A percentile compares a stretch with the other conserved stretches of the same genome.
phyloP scores from a whole-genome alignment of 2,888 invertebrate species.

The Bugulina stolonifera region DNA sequence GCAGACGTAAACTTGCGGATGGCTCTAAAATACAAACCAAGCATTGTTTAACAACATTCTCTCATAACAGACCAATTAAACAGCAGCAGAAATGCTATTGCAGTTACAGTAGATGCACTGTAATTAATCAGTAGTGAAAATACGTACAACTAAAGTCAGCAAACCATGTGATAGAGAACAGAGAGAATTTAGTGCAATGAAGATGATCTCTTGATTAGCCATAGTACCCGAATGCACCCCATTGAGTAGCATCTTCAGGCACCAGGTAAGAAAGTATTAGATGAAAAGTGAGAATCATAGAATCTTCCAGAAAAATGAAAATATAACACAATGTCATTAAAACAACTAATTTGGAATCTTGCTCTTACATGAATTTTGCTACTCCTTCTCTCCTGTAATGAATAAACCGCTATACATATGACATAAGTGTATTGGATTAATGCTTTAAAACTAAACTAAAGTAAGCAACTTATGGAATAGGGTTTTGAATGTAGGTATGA shows the following conservation, averaged over 20 bases:
- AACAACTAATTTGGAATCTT: too few relatives aligned
- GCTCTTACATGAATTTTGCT: neutral
- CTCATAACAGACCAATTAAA: too few relatives aligned
- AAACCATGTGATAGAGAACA: too few relatives aligned
- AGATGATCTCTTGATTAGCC: neutral
- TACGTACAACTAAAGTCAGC: neutral
- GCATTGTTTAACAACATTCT: too few relatives aligned
- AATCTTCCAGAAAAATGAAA: neutral
- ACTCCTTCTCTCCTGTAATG: neutral
- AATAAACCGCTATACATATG: too few relatives aligned
- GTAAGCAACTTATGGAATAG: too few relatives aligned
- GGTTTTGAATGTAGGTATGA: too few relatives aligned
- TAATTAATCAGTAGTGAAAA: neutral
- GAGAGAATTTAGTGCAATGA: neutral
- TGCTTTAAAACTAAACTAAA: too few relatives aligned
- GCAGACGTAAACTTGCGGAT: constrained; percentile 50
- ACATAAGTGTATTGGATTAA: too few relatives aligned
- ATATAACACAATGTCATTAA: too few relatives aligned
- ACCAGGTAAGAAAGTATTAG: neutral
- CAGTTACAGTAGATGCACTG: too few relatives aligned
- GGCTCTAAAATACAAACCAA: constrained; percentile 36
- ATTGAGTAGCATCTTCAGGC: neutral
- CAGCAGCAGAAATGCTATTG: too few relatives aligned
- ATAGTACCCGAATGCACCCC: neutral
- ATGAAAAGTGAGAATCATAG: neutral